Conservation (phyloP, 2,888 invertebrate species). For the Melanostoma scalare region DNA sequence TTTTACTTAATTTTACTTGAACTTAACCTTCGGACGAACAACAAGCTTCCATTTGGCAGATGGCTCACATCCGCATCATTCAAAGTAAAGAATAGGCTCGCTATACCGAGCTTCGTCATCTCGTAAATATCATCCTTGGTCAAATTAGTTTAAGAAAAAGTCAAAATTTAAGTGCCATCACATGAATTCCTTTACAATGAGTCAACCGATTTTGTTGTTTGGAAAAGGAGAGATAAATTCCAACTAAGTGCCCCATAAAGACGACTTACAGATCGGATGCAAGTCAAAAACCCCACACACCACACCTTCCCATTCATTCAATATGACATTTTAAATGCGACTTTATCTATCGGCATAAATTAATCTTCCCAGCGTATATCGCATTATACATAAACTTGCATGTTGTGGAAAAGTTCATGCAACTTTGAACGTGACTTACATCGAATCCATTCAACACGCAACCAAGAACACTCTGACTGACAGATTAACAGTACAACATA, state of each 20-base stretch:
- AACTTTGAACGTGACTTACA: constrained; percentile 59
- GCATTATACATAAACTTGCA: constrained; percentile 3
- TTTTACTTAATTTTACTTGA: too few relatives aligned
- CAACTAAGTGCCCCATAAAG: not conserved
- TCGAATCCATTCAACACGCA: constrained; percentile 4
- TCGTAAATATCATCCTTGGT: too few relatives aligned
- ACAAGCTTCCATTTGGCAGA: too few relatives aligned
- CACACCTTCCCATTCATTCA: constrained; percentile 42
- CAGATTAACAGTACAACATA: constrained; percentile 10
- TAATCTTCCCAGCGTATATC: not conserved
- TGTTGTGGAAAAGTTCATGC: constrained; percentile 42
- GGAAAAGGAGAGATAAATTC: not conserved
- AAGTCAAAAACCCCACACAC: constrained; percentile 1
- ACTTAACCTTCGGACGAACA: too few relatives aligned
- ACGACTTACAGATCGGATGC: not conserved
- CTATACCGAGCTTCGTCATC: too few relatives aligned
- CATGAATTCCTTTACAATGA: not conserved
- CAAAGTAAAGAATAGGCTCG: too few relatives aligned
- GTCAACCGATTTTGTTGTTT: not conserved
- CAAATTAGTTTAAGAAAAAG: too few relatives aligned
- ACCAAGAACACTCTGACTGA: not conserved
- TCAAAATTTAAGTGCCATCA: too few relatives aligned
- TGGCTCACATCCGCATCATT: too few relatives aligned
- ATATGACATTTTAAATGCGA: constrained; percentile 13
- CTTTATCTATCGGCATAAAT: constrained; percentile 40